Evolutionary conservation across 2,113 vertebrate genomes (phyloP), one percentile per base, ranked within the genome.

Genomic region (Menidia beryllina): DNA sequence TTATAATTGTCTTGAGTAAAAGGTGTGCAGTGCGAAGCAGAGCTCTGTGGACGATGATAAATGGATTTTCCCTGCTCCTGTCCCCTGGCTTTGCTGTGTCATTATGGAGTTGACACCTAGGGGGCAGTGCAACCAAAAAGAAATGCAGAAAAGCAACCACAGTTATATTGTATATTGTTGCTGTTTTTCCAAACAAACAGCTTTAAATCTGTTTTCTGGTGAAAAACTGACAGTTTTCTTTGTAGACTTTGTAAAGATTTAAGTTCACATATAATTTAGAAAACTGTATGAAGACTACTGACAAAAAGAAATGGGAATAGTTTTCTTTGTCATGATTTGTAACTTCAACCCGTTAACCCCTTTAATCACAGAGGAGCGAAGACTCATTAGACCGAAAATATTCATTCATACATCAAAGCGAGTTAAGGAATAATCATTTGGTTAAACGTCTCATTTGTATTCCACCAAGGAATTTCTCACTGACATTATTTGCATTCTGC

Each of bases 1-100:
- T 84, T 75, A 57, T 87, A 83, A 87, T 63, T 80, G 59, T 81
- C 77, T 69, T 61, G 48, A 82, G 66, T 74, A 64, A 79, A 78
- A 82, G 73, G 69, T 78, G 72, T 67, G 38, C 59, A 59, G 70
- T 26, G 39, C 58, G 70, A 84, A 72, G 48, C 58, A 27, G 64
- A 69, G 65, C 56, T 34, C 56, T 77, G 54, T 52, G 58, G 25
- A 26, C 1, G 48, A 56, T 74, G 81, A 82, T 41, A 72, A 84
- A 84, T 77, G 24, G 38, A 19, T 51, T 73, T 81, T 69, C 9
- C 13, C 55, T 58, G 26, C 49, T 27, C 36, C 5, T 36, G 4
- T 51, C 1, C 38, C n/a, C 39, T 38, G 30, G 0, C 38, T 49
- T 19, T 11, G 23, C 27, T 23, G 7, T 74, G 74, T 25, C 47